These are phyloP conservation scores for Lasioglossum albipes DNA, from an alignment of 1,140 invertebrate species.

Conservation along the genomic window DNA sequence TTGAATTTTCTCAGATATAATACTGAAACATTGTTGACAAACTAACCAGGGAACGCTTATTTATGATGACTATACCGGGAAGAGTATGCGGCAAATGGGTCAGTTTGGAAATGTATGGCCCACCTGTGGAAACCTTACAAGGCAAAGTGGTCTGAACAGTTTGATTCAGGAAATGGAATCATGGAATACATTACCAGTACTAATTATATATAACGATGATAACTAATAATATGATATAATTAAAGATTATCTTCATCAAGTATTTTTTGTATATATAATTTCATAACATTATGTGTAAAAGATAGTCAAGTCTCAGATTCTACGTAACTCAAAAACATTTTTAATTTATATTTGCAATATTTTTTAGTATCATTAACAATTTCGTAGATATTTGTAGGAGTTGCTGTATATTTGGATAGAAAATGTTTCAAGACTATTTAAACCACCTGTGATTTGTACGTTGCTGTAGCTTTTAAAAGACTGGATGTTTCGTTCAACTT, in stretches of 20 bases:
- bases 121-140: conserved; percentile 46
- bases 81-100: conserved; percentile 9
- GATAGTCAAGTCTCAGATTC: too few species aligned
- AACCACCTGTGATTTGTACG: background rate
- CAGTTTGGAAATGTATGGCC: conserved; percentile 43
- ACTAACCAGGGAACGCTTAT: background rate
- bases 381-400: too few species aligned
- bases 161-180: conserved; percentile 58
- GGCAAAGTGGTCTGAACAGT: conserved; percentile 30
- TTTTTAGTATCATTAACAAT: too few species aligned
- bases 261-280: background rate
- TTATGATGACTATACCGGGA: background rate
- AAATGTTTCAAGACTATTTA: background rate
- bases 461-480: conserved; percentile 53
- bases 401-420: too few species aligned
- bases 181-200: conserved; percentile 62
- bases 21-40: background rate
- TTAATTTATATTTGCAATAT: too few species aligned
- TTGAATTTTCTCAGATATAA: too few species aligned
- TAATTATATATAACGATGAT: background rate
- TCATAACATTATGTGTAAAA: background rate
- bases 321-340: too few species aligned
- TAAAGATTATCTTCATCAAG: too few species aligned
- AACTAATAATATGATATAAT: background rate
- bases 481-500: conserved; percentile 65